Conservation (phyloP, 2,797 vertebrate species). For the Ptychadena robeensis region DNA sequence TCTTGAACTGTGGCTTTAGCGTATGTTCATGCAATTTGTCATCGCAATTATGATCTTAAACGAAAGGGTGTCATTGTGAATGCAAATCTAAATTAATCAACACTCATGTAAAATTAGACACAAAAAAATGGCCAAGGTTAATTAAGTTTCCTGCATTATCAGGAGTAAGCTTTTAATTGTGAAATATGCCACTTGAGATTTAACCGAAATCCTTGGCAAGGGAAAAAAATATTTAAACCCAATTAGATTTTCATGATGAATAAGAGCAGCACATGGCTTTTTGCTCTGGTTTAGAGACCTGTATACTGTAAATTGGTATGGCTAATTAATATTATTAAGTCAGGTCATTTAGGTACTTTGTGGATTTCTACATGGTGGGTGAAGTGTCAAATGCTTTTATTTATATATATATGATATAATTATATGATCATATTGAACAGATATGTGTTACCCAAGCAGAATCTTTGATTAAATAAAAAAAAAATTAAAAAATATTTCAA, state of each 20-base stretch:
- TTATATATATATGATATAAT: background rate
- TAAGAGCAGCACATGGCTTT: background rate
- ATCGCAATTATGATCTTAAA: conserved; percentile 46
- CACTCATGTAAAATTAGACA: conserved; percentile 39
- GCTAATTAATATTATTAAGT: background rate
- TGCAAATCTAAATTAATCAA: conserved; percentile 49
- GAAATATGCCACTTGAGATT: conserved; percentile 39
- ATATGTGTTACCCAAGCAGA: too few relatives aligned
- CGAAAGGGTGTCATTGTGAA: conserved; percentile 23
- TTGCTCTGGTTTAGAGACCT: background rate
- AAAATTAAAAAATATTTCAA: too few relatives aligned
- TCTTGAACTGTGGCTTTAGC: conserved; percentile 24
- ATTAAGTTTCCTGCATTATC: conserved; percentile 46
- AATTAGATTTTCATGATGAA: conserved; percentile 36
- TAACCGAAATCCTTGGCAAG: conserved; percentile 31
- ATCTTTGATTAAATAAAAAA: too few relatives aligned
- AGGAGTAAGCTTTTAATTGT: conserved; percentile 50
- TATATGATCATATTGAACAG: too few relatives aligned
- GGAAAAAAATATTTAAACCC: conserved; percentile 1
- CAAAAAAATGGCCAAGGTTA: conserved; percentile 49
- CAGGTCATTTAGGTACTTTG: background rate
- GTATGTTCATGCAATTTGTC: conserved; percentile 48
- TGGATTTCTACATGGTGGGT: background rate
- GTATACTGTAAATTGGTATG: background rate
- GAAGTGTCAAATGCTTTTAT: background rate